Conservation (phyloP, 2,888 invertebrate genomes). For the Amiota mariae region DNA sequence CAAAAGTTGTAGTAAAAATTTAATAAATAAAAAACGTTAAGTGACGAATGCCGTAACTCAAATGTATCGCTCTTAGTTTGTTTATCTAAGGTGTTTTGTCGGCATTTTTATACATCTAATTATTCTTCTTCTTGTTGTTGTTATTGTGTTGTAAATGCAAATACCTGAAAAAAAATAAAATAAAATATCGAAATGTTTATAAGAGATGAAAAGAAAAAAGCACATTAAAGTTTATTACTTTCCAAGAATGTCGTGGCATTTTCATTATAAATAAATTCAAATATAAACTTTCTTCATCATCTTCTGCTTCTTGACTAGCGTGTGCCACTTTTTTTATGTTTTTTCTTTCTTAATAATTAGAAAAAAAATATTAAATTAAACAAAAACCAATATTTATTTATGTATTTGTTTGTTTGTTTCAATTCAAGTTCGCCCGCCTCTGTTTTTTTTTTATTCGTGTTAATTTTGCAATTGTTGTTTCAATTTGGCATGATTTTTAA, state of each 20-base stretch:
- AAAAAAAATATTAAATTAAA: background rate
- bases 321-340: background rate
- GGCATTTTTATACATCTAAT: too few relatives aligned
- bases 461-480: background rate
- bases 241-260: constrained; percentile 13
- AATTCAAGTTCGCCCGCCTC: constrained; percentile 1
- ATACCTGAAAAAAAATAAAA: constrained; percentile 12
- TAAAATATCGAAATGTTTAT: background rate
- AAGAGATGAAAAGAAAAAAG: background rate
- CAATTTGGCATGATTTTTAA: background rate
- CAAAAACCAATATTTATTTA: background rate
- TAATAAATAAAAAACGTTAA: background rate
- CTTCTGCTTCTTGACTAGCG: too few relatives aligned
- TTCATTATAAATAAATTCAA: background rate
- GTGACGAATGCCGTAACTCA: background rate
- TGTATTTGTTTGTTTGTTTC: background rate
- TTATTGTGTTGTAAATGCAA: background rate
- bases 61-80: background rate
- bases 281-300: too few relatives aligned
- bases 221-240: background rate
- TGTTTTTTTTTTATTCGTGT: background rate
- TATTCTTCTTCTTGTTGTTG: too few relatives aligned
- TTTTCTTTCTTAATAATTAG: too few relatives aligned
- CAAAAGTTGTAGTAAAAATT: background rate
- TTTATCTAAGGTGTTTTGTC: background rate